These are phyloP conservation scores for Scleropages formosus DNA, from an alignment of 2,797 vertebrate species.

Conservation along the genomic window DNA sequence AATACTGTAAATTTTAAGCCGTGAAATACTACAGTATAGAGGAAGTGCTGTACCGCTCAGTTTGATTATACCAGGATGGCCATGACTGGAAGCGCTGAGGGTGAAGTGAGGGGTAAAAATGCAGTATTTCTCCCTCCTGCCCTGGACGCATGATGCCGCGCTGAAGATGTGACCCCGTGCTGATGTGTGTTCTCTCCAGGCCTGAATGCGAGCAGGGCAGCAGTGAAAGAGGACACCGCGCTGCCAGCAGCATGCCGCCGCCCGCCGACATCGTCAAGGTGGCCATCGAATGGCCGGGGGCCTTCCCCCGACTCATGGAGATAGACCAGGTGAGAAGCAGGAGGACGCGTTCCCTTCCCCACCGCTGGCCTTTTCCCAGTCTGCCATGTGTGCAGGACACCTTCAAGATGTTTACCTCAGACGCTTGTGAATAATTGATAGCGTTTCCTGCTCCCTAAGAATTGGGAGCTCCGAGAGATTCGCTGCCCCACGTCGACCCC, in stretches of 20 bases:
- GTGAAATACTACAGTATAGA: no score
- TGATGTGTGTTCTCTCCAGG: slow-evolving; percentile 56
- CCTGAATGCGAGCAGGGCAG: slow-evolving; percentile 70
- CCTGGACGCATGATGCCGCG: no score
- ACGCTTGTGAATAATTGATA: background rate
- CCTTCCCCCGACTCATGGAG: slow-evolving; percentile 95
- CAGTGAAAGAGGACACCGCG: slow-evolving; percentile 61
- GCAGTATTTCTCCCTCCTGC: no score
- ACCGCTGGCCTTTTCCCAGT: background rate
- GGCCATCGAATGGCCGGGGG: slow-evolving; percentile 95
- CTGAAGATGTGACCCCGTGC: background rate
- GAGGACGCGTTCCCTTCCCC: no score
- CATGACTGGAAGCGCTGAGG: background rate
- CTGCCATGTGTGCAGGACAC: background rate
- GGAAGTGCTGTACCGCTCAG: no score
- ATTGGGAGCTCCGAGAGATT: no score
- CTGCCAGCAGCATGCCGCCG: slow-evolving; percentile 79
- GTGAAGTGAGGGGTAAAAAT: background rate
- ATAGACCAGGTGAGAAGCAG: slow-evolving; percentile 87
- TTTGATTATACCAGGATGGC: background rate
- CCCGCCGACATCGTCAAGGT: slow-evolving; percentile 95
- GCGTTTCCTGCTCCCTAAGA: background rate
- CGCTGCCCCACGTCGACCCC: no score
- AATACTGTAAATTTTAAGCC: no score
- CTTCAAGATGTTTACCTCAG: background rate